These are phyloP conservation scores for Cartodere bifasciata DNA, from an alignment of 2,888 invertebrate species.

Conservation along the genomic window DNA sequence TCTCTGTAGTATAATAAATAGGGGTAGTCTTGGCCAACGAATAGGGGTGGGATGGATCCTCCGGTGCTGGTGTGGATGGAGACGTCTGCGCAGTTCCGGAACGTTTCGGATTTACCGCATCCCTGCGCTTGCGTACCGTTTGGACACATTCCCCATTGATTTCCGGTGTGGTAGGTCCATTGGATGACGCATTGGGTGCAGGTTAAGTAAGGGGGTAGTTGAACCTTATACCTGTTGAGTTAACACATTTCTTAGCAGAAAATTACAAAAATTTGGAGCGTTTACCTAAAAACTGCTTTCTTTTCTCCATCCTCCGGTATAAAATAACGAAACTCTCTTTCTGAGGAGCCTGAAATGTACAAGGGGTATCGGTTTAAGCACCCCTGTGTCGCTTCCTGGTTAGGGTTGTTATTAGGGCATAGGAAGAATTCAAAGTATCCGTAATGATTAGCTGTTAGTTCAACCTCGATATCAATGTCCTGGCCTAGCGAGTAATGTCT, in stretches of 20 bases:
- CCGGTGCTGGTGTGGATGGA: slow-evolving; percentile 69
- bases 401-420: slow-evolving; percentile 76
- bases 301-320: slow-evolving; percentile 31
- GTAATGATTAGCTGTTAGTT: slow-evolving; percentile 80
- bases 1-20: slow-evolving; percentile 69
- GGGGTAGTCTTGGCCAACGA: slow-evolving; percentile 56
- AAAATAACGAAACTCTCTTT: slow-evolving; percentile 14
- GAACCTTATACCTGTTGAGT: slow-evolving; percentile 50
- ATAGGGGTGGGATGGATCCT: slow-evolving; percentile 52
- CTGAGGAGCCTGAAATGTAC: slow-evolving; percentile 51
- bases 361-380: slow-evolving; percentile 75
- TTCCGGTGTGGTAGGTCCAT: slow-evolving; percentile 87
- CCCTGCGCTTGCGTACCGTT: slow-evolving; percentile 82
- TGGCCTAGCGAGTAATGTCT: slow-evolving; percentile 73
- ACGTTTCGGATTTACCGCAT: slow-evolving; percentile 83
- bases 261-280: neutral
- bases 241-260: neutral
- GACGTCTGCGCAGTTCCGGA: slow-evolving; percentile 83
- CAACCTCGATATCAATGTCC: slow-evolving; percentile 76
- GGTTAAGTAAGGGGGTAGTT: slow-evolving; percentile 68
- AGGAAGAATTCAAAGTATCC: slow-evolving; percentile 76
- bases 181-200: slow-evolving; percentile 86
- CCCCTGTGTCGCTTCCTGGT: slow-evolving; percentile 63
- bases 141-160: slow-evolving; percentile 81
- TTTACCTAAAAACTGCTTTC: slow-evolving; percentile 41